Evolutionary conservation across 2,113 vertebrate genomes (phyloP), one percentile per base, ranked within the genome.

Genomic region (Hepsetus odoe): DNA sequence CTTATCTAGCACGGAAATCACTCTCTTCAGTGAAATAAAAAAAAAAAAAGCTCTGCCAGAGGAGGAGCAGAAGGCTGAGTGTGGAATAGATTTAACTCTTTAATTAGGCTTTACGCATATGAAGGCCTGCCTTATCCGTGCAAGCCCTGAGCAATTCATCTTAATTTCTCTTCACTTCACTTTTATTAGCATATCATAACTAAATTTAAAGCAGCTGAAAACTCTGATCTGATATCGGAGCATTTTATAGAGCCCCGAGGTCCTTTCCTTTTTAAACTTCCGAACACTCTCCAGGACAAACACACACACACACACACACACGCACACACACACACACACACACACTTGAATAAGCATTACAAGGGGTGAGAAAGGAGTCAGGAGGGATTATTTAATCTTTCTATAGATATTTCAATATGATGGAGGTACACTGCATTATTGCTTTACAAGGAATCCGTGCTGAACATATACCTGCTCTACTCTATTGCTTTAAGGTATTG

Each of bases 161-260:
- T 80, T 76, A 77, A 77, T 83, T 76, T 83, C 44, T 59, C 64
- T 75, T 42, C 77, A 69, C 40, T 68, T 69, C 81, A 84, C 28
- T 81, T 70, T 77, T 70, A 86, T 84, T 86, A 82, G 81, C 84
- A 86, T 83, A 82, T 83, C 84, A 76, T 79, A 81, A 74, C 69
- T 64, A 73, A 80, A 79, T 77, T 80, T 86, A 70, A 86, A 80
- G 30, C 42, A 18, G 58, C 72, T 30, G 30, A 74, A 69, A 74
- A 76, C 77, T 82, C 67, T 74, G 56, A 87, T 82, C 74, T 73
- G 82, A 71, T 84, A 79, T 70, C 30, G 46, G 33, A 35, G 51
- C 65, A 58, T 83, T 85, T 79, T 76, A 64, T 59, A 55, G 35
- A 58, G 55, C 72, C 82, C 65, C 24, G 61, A 51, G 58, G 69